Evolutionary conservation across 1,140 invertebrate genomes (phyloP).

Genomic region (Popillia japonica): DNA sequence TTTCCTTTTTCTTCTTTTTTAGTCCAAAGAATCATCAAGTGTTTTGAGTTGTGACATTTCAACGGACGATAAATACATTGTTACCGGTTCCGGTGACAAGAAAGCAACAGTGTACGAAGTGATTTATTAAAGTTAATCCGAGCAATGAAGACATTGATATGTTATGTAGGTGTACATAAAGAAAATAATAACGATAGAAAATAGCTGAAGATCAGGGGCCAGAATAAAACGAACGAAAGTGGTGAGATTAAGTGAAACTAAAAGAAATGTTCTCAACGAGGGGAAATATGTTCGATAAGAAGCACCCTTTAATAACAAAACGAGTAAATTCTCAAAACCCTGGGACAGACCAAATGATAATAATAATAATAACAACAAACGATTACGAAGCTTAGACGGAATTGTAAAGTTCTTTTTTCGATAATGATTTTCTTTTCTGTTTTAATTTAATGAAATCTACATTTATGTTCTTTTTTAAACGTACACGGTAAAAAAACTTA

Average conservation of each 20-base stretch:
- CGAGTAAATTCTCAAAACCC: conserved; percentile 8
- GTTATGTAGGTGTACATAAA: conserved; percentile 20
- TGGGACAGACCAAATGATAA: conserved; percentile 25
- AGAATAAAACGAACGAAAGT: background rate
- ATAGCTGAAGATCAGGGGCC: conserved; percentile 16
- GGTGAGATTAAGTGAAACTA: background rate
- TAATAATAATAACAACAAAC: background rate
- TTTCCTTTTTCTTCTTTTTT: conserved; percentile 63
- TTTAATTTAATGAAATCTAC: background rate
- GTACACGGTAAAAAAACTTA: background rate
- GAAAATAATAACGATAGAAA: conserved; percentile 16
- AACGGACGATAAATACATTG: conserved; percentile 97
- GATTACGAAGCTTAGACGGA: conserved; percentile 8
- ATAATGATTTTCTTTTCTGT: background rate
- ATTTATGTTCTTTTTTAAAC: background rate
- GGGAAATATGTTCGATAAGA: background rate
- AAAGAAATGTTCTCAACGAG: background rate
- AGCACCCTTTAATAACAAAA: background rate
- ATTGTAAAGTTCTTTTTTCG: conserved; percentile 11
- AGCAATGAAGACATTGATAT: background rate
- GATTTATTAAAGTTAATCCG: conserved; percentile 75
- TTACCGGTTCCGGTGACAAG: conserved; percentile 98
- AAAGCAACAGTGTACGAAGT: conserved; percentile 99
- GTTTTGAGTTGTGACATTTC: conserved; percentile 99
- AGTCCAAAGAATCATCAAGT: conserved; percentile 98